Percentiles rank a stretch among this genome's conserved stretches.
Conservation (phyloP, 2,113 vertebrate species). For the Lagopus muta region DNA sequence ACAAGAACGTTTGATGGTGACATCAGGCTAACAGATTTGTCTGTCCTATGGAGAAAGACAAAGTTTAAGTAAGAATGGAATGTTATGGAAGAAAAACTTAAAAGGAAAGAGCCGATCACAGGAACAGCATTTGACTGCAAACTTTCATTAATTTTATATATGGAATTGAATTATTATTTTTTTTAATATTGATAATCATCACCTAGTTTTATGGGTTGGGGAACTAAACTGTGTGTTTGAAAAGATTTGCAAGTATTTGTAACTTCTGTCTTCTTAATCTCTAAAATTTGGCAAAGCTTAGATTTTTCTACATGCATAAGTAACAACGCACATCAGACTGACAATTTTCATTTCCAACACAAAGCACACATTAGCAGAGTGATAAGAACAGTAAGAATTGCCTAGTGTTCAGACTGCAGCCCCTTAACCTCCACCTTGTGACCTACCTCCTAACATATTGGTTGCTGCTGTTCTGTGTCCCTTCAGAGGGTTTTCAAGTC, state of each 20-base stretch:
- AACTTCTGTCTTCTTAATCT: background rate
- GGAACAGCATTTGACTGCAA: background rate
- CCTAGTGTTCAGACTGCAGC: background rate
- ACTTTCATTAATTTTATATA: background rate
- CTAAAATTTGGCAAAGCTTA: background rate
- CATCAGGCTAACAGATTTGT: background rate
- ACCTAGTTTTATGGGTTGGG: background rate
- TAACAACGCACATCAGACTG: background rate
- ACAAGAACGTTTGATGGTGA: background rate
- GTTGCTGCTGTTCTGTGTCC: background rate
- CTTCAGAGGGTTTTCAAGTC: background rate
- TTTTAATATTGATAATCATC: background rate
- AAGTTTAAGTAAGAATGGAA: background rate
- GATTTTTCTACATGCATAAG: background rate
- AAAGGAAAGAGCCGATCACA: background rate
- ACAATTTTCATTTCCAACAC: background rate
- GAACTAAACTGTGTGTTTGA: background rate
- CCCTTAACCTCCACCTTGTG: background rate
- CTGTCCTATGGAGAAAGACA: background rate
- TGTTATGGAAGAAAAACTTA: background rate
- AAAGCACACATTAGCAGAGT: background rate
- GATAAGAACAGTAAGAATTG: background rate
- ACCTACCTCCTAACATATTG: background rate
- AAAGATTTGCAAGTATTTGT: background rate
- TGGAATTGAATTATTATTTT: background rate